Evolutionary conservation across 2,797 vertebrate genomes (phyloP), one percentile per base, ranked within the genome.

Genomic region (Echeneis naucrates): DNA sequence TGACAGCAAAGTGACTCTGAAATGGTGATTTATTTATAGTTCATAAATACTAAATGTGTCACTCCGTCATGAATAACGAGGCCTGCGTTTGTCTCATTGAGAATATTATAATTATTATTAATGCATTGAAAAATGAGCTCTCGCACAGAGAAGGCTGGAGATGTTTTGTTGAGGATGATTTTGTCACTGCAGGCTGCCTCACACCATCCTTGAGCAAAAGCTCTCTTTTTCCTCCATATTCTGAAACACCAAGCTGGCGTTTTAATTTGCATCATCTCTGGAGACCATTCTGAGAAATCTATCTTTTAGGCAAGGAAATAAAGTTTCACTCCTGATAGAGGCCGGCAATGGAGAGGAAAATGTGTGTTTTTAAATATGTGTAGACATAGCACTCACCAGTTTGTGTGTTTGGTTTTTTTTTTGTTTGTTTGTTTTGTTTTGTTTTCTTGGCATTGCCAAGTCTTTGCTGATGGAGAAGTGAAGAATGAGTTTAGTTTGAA

Each of bases 21-120:
- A 27, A 45, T 1, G 3, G 10, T 56, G 3, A 56, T 33, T 19
- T 54, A 42, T 48, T 48, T 9, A 2, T 24, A 12, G 32, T 47
- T 62, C 60, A 63, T 51, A 63, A 48, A 44, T 45, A 21, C 44
- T 10, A 21, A n/a, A 51, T 42, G 17, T 37, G 27, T 45, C 27
- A 27, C 40, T 26, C 24, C 21, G 40, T 5, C 21, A 8, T 40
- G 16, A 40, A 21, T 40, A 14, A 26, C 55, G 42, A 7, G 38
- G 42, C 19, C 32, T 24, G 8, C 42, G 37, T 58, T 42, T 38
- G 19, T 23, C 38, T 11, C 5, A 42, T 19, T 58, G 14, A 37
- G 32, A 23, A 33, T n/a, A n/a, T n/a, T n/a, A n/a, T n/a, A n/a
- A n/a, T n/a, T n/a, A n/a, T n/a, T n/a, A n/a, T 24, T 13, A 4